Percentiles rank a stretch among this genome's conserved stretches.
phyloP scores from a whole-genome alignment of 2,113 vertebrate species.

The Seriola aureovittata region DNA sequence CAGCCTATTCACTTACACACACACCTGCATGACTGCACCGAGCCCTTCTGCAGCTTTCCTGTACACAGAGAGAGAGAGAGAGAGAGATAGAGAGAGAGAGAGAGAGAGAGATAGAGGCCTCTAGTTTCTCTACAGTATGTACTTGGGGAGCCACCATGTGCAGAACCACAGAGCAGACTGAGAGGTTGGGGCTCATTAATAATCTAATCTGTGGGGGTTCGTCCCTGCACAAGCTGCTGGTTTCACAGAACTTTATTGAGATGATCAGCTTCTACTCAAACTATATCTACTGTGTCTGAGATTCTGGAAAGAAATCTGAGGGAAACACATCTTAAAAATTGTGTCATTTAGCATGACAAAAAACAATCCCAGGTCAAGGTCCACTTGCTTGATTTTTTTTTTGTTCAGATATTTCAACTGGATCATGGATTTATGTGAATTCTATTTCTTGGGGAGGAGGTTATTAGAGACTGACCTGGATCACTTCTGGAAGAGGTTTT shows the following conservation, averaged over 20 bases:
- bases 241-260: not conserved
- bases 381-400: too few relatives aligned
- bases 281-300: not conserved
- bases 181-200: not conserved
- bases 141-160: not conserved
- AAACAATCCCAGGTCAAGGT: too few relatives aligned
- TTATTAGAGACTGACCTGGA: too few relatives aligned
- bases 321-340: too few relatives aligned
- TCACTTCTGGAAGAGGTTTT: too few relatives aligned
- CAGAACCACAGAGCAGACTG: not conserved
- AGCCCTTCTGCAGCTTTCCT: constrained; percentile 3
- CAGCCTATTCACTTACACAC: not conserved
- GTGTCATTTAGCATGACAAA: too few relatives aligned
- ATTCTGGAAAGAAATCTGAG: not conserved
- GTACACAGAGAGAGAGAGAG: constrained; percentile 10
- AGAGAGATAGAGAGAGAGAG: not conserved
- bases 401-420: too few relatives aligned
- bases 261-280: not conserved
- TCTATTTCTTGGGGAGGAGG: too few relatives aligned
- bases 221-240: not conserved
- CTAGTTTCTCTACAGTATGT: constrained; percentile 29
- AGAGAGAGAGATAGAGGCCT: constrained; percentile 16
- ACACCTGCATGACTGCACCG: constrained; percentile 18
- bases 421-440: too few relatives aligned
- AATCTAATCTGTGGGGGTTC: not conserved